Evolutionary conservation across 2,113 vertebrate species (phyloP).

Genomic region (Marmota monax): DNA sequence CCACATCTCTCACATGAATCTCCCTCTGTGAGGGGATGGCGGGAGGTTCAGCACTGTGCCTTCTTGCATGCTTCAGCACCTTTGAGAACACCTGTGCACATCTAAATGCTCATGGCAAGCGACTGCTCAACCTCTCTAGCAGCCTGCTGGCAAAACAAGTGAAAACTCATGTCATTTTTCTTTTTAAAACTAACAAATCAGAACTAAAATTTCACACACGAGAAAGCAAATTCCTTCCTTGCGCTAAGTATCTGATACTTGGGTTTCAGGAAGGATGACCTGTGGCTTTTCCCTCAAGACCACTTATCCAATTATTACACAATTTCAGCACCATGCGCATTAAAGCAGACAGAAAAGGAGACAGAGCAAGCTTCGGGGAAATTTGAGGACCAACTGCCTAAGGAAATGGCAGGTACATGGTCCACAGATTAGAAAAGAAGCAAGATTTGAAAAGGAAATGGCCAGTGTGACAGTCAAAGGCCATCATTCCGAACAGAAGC

Average conservation of each 20-base stretch:
- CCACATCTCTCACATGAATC: neutral
- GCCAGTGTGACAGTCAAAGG: neutral
- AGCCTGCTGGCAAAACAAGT: conserved; percentile 30
- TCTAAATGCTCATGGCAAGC: neutral
- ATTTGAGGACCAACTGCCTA: conserved; percentile 20
- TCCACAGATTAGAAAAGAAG: conserved; percentile 18
- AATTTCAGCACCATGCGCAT: conserved; percentile 44
- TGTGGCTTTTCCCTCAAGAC: conserved; percentile 36
- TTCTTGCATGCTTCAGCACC: neutral
- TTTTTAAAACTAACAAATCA: conserved; percentile 47
- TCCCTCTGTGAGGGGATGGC: neutral
- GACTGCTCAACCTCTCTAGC: neutral
- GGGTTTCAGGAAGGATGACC: conserved; percentile 36
- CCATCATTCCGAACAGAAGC: neutral
- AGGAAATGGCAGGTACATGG: conserved; percentile 28
- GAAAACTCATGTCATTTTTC: neutral
- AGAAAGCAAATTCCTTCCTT: conserved; percentile 51
- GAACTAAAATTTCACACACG: conserved; percentile 51
- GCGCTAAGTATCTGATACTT: conserved; percentile 21
- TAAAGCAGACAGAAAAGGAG: conserved; percentile 48
- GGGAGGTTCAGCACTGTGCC: neutral
- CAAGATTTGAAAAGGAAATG: neutral
- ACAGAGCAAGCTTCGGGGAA: conserved; percentile 5
- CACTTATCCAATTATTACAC: conserved; percentile 34
- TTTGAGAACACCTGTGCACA: neutral